A percentile compares a stretch with the other conserved stretches of the same genome.
Evolutionary conservation across 2,888 invertebrate genomes (phyloP).

Genomic region (Heliconius ethilla): DNA sequence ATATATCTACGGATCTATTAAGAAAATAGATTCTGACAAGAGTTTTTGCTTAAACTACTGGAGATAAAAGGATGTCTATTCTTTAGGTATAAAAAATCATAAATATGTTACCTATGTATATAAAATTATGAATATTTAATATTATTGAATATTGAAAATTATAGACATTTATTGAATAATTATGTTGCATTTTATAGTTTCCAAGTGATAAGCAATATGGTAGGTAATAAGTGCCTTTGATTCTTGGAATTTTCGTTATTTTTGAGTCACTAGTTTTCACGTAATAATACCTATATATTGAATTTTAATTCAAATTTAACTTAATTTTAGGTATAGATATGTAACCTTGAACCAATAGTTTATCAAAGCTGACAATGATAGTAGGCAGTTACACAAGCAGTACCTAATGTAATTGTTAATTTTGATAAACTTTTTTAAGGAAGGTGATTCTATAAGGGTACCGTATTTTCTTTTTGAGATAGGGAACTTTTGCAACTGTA

Average conservation of each 20-base stretch:
- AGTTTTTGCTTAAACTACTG: not conserved
- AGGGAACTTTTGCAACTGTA: not conserved
- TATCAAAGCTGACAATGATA: slow-evolving; percentile 8
- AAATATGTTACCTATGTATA: no score
- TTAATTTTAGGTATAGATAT: not conserved
- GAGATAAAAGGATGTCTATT: not conserved
- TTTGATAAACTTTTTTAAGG: no score
- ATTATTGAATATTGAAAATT: no score
- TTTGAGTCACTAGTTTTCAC: not conserved
- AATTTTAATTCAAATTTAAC: not conserved
- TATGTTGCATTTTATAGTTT: not conserved
- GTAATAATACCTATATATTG: not conserved
- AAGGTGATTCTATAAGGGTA: no score
- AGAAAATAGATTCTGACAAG: not conserved
- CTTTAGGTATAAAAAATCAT: no score
- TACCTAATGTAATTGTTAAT: no score
- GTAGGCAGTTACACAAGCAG: no score
- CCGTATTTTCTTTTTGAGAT: no score
- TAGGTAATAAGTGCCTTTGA: no score
- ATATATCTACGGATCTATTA: not conserved
- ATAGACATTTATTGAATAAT: not conserved
- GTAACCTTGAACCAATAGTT: not conserved
- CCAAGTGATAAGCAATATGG: not conserved
- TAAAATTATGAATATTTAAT: no score
- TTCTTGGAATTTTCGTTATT: not conserved